Evolutionary conservation across 2,888 invertebrate genomes (phyloP).

Genomic region (Dolichopus griseipennis): DNA sequence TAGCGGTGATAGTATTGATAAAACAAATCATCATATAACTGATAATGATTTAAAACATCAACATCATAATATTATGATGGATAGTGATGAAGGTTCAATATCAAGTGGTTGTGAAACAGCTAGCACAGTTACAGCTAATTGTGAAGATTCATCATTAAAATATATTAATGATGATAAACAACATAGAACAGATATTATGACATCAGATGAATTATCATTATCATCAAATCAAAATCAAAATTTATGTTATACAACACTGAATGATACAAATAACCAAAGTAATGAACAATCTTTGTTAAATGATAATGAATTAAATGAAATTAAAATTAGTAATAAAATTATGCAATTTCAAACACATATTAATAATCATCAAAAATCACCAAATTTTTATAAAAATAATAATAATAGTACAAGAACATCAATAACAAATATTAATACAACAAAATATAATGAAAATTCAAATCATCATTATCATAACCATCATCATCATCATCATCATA

Average conservation of each 20-base stretch:
- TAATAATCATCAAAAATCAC: background rate
- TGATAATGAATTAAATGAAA: background rate
- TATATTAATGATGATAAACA: slow-evolving; percentile 26
- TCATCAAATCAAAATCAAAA: background rate
- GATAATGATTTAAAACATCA: slow-evolving; percentile 21
- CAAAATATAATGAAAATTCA: background rate
- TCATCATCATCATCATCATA: background rate
- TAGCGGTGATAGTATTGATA: slow-evolving; percentile 24
- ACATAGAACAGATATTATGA: slow-evolving; percentile 13
- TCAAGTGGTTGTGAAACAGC: slow-evolving; percentile 75
- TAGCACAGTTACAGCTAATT: slow-evolving; percentile 56
- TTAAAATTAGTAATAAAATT: background rate
- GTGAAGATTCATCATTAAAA: slow-evolving; percentile 37
- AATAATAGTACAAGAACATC: background rate
- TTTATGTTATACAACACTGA: background rate
- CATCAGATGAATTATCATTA: background rate
- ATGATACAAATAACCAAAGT: background rate
- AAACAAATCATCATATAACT: slow-evolving; percentile 12
- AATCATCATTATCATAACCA: background rate
- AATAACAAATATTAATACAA: background rate
- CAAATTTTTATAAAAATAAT: background rate
- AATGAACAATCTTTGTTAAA: background rate
- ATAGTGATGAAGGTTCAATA: slow-evolving; percentile 66
- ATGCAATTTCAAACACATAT: background rate
- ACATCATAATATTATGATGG: slow-evolving; percentile 36